Conservation (phyloP, 2,888 invertebrate genomes). For the Eugnorisma glareosa region DNA sequence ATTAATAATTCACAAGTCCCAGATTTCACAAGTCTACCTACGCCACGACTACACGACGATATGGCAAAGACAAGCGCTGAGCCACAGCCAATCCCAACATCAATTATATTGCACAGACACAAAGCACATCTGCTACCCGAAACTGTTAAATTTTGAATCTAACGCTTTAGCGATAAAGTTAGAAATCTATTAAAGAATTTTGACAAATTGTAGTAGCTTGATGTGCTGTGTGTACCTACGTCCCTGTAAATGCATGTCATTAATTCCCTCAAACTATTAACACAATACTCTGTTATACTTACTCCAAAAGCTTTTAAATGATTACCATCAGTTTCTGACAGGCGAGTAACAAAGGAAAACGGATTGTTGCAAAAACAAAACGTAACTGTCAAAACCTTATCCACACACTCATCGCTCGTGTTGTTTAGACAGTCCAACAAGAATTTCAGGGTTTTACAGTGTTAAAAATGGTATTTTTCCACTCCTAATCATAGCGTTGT, state of each 20-base stretch:
- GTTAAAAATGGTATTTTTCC: neutral
- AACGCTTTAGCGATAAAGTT: no score
- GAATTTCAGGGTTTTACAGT: neutral
- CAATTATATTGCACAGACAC: neutral
- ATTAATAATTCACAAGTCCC: no score
- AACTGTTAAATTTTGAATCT: no score
- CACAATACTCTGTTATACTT: neutral
- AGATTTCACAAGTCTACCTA: no score
- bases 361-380: conserved; percentile 34
- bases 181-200: no score
- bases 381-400: conserved; percentile 18
- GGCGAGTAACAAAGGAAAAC: conserved; percentile 25
- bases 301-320: conserved; percentile 12
- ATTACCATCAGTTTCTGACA: conserved; percentile 19
- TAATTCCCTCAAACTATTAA: neutral
- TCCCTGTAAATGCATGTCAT: no score
- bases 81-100: neutral
- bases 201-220: no score
- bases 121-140: no score
- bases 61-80: neutral
- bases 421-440: conserved; percentile 30
- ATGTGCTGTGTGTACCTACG: no score
- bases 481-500: neutral
- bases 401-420: conserved; percentile 3
- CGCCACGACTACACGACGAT: no score